phyloP scores from a whole-genome alignment of 2,113 vertebrate species.

The Neodon shergylaensis region DNA sequence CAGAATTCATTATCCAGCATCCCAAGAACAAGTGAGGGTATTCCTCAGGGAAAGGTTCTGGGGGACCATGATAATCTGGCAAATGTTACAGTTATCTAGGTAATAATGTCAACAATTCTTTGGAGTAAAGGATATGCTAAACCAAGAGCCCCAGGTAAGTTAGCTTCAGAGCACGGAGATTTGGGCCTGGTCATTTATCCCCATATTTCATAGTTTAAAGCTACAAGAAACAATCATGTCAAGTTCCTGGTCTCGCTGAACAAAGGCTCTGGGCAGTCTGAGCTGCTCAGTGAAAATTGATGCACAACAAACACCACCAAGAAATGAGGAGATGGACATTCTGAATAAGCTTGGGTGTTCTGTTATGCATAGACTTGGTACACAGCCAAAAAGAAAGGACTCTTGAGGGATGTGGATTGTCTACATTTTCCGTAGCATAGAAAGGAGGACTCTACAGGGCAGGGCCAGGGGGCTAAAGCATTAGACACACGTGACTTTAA shows the following conservation, averaged over 20 bases:
- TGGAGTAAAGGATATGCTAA: background rate
- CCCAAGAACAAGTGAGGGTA: conserved; percentile 25
- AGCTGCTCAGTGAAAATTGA: background rate
- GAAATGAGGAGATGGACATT: background rate
- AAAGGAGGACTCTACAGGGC: background rate
- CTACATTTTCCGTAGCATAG: background rate
- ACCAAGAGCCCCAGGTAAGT: background rate
- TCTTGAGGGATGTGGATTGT: accelerated
- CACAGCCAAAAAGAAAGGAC: background rate
- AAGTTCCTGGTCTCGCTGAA: accelerated
- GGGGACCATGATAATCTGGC: background rate
- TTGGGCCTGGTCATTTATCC: background rate
- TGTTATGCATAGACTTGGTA: background rate
- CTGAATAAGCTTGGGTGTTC: background rate
- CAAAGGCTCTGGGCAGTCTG: background rate
- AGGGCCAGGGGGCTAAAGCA: too few relatives aligned
- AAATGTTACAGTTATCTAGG: background rate
- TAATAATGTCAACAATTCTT: background rate
- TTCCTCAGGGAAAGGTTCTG: background rate
- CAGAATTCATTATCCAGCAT: background rate
- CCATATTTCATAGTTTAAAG: background rate
- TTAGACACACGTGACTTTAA: background rate
- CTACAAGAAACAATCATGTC: background rate
- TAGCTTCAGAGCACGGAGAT: background rate
- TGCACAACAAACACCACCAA: background rate